Conservation (phyloP, 1,140 invertebrate genomes). For the Nylanderia fulva region DNA sequence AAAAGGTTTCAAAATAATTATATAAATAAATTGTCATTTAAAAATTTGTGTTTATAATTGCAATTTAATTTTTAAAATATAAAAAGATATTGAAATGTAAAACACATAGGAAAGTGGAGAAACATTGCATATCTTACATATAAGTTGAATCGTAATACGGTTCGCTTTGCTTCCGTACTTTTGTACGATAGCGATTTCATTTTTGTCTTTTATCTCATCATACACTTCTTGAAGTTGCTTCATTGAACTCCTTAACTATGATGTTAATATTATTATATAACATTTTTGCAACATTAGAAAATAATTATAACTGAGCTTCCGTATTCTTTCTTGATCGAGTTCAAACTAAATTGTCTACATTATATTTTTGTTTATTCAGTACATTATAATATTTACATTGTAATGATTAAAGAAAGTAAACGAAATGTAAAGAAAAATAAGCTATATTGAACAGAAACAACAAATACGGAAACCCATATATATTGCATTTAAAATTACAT, state of each 20-base stretch:
- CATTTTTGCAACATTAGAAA: not conserved
- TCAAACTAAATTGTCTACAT: not conserved
- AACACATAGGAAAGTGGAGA: too few relatives aligned
- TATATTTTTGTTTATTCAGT: too few relatives aligned
- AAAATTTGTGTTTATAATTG: not conserved
- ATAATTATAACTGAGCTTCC: not conserved
- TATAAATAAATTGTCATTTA: not conserved
- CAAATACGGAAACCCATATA: too few relatives aligned
- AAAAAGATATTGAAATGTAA: too few relatives aligned
- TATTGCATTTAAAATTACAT: not conserved
- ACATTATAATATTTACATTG: too few relatives aligned
- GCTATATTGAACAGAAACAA: too few relatives aligned
- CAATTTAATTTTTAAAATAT: not conserved
- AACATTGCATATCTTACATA: conserved; percentile 6
- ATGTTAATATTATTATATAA: not conserved
- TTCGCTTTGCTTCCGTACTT: not conserved
- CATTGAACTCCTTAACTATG: not conserved
- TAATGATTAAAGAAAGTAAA: not conserved
- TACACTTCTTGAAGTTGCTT: not conserved
- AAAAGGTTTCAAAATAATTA: not conserved
- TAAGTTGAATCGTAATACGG: not conserved
- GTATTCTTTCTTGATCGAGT: not conserved
- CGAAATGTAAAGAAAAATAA: too few relatives aligned
- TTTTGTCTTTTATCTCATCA: conserved; percentile 3
- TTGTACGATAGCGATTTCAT: conserved; percentile 36